These are phyloP conservation scores for Anoncus sp. DNA, from an alignment of 2,888 invertebrate genomes.

Conservation along the genomic window DNA sequence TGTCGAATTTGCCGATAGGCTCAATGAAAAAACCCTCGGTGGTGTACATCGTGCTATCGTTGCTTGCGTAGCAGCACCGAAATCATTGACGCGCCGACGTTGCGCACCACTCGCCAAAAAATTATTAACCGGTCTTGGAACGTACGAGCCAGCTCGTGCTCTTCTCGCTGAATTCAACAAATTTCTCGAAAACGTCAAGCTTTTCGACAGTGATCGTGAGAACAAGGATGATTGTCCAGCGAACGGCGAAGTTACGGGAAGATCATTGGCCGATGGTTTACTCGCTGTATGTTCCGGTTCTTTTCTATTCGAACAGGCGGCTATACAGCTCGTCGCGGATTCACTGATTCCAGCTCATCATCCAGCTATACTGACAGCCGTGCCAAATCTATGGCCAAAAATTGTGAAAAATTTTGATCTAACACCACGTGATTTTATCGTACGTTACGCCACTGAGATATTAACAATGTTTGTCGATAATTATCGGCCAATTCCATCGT, in stretches of 20 bases:
- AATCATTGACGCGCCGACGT: conserved; percentile 86
- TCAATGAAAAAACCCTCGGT: conserved; percentile 86
- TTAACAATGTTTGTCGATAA: conserved; percentile 87
- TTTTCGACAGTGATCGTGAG: conserved; percentile 82
- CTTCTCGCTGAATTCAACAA: conserved; percentile 88
- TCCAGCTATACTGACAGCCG: conserved; percentile 86
- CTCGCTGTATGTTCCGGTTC: conserved; percentile 84
- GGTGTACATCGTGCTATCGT: conserved; percentile 90
- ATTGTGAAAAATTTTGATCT: conserved; percentile 86
- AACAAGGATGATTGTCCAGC: conserved; percentile 78
- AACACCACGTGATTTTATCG: conserved; percentile 86
- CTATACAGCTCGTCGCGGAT: conserved; percentile 86
- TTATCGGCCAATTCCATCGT: conserved; percentile 84
- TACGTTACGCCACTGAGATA: conserved; percentile 85
- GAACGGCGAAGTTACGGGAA: conserved; percentile 84
- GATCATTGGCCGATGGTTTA: conserved; percentile 85
- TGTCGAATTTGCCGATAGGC: conserved; percentile 87
- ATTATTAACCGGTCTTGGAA: conserved; percentile 86
- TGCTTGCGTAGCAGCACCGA: conserved; percentile 87
- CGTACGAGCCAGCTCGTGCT: conserved; percentile 86
- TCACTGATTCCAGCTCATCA: conserved; percentile 91
- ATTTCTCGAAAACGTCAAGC: conserved; percentile 87
- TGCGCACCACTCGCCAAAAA: conserved; percentile 87
- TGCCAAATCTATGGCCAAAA: conserved; percentile 88
- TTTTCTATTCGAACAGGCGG: conserved; percentile 81